phyloP scores from a whole-genome alignment of 2,888 invertebrate genomes.

The Omphaloscelis lunosa region DNA sequence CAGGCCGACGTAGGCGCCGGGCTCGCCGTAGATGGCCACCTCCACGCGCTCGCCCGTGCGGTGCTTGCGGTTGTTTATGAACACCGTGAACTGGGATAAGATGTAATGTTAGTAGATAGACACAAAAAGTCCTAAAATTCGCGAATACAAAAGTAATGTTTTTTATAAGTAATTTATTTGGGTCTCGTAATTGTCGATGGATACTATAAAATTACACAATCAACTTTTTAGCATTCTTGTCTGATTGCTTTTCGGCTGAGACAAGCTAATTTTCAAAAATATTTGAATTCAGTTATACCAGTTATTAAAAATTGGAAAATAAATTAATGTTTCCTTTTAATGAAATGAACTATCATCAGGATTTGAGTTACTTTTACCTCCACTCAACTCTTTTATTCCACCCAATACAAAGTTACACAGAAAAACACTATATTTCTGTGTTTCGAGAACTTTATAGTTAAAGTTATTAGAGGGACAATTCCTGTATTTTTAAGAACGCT shows the following conservation, averaged over 20 bases:
- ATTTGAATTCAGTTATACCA: background rate
- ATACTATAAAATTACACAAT: background rate
- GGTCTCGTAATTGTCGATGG: background rate
- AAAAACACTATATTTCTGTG: background rate
- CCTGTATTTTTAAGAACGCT: too few species aligned
- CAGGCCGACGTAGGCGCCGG: conserved; percentile 98
- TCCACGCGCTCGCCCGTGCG: conserved; percentile 98
- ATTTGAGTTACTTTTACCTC: background rate
- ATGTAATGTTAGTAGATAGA: background rate
- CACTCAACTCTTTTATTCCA: background rate
- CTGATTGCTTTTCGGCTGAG: background rate
- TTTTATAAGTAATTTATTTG: background rate
- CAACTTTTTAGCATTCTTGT: background rate
- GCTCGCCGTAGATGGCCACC: conserved; percentile 97
- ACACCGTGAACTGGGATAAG: conserved; percentile 93
- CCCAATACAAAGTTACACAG: background rate
- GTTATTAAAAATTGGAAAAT: background rate
- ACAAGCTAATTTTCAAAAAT: background rate
- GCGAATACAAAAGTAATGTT: background rate
- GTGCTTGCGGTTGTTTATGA: conserved; percentile 97
- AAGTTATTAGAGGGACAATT: too few species aligned
- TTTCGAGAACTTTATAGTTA: background rate
- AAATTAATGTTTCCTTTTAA: background rate
- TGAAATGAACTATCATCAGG: background rate
- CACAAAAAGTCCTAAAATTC: background rate